Conservation (phyloP, 2,113 vertebrate species). For the Clarias magur region DNA sequence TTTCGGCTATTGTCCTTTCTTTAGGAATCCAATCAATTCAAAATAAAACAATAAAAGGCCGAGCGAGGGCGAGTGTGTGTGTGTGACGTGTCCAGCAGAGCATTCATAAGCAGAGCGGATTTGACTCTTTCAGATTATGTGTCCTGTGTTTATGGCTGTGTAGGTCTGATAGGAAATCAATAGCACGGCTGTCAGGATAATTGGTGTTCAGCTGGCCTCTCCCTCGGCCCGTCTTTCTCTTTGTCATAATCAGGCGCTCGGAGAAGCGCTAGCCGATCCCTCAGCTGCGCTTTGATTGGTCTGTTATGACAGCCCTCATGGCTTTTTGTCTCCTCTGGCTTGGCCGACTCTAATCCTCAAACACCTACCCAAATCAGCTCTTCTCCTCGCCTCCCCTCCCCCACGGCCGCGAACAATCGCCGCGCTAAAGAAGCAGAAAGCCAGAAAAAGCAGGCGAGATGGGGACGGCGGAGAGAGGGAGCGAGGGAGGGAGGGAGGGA, state of each 20-base stretch:
- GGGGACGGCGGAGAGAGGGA: constrained; percentile 27
- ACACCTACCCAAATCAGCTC: constrained; percentile 56
- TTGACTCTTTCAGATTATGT: constrained; percentile 61
- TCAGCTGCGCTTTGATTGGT: constrained; percentile 53
- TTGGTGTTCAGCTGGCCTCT: constrained; percentile 59
- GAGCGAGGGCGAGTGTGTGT: constrained; percentile 20
- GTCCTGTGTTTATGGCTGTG: constrained; percentile 61
- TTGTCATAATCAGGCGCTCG: constrained; percentile 53
- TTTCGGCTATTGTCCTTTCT: neutral
- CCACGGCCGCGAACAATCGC: constrained; percentile 52
- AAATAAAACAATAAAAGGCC: neutral
- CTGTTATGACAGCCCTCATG: constrained; percentile 56
- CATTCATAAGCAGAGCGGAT: constrained; percentile 56
- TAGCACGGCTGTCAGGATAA: constrained; percentile 60
- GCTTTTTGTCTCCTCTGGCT: constrained; percentile 43
- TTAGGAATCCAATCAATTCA: neutral
- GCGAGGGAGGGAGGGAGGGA: neutral
- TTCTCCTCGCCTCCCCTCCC: constrained; percentile 46
- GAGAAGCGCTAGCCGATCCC: constrained; percentile 51
- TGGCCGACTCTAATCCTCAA: constrained; percentile 33
- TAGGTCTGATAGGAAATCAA: constrained; percentile 61
- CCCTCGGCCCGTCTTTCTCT: constrained; percentile 46
- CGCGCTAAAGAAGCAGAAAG: constrained; percentile 59
- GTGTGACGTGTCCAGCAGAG: constrained; percentile 44
- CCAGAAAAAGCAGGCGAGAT: constrained; percentile 47